A percentile compares a stretch with the other conserved stretches of the same genome.
These are phyloP conservation scores for Pentamera pediparva DNA, from an alignment of 53 echinoderm and acorn worm species.

Conservation along the genomic window DNA sequence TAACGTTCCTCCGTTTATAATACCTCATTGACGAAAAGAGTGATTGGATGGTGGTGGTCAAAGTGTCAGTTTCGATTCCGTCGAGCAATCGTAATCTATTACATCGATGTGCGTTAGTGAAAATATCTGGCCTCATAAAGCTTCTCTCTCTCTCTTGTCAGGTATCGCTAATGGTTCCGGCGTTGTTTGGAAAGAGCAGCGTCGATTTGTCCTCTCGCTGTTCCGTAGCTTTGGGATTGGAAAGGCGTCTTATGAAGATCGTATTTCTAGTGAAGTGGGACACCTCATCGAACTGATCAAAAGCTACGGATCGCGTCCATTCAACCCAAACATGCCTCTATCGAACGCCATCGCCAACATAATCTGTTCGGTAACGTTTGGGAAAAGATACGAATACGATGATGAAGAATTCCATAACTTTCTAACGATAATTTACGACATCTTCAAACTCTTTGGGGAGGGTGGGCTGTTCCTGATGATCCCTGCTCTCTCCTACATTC, in stretches of 20 bases:
- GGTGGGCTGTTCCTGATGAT: conserved; percentile 30
- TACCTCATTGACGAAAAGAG: too few species aligned
- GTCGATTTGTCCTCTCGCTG: conserved; percentile 52
- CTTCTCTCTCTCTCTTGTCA: neutral
- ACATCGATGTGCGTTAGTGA: conserved; percentile 28
- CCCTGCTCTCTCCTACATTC: conserved; percentile 38
- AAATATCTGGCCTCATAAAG: too few species aligned
- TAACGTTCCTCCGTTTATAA: too few species aligned
- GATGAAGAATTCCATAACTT: conserved; percentile 34
- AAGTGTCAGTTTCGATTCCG: neutral
- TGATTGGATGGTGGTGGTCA: too few species aligned
- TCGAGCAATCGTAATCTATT: neutral
- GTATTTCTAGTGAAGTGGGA: conserved; percentile 46
- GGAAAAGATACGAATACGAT: conserved; percentile 40
- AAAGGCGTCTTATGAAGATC: conserved; percentile 44
- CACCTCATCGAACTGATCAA: conserved; percentile 28
- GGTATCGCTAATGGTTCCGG: conserved; percentile 34
- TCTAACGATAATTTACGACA: conserved; percentile 36
- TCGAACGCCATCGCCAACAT: conserved; percentile 48
- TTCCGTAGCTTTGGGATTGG: conserved; percentile 64
- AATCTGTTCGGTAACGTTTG: conserved; percentile 41
- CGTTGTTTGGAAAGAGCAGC: conserved; percentile 49
- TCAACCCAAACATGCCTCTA: conserved; percentile 33
- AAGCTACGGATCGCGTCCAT: conserved; percentile 26
- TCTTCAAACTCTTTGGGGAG: conserved; percentile 34